Conservation (phyloP, 2,888 invertebrate species). For the Cinara cedri region DNA sequence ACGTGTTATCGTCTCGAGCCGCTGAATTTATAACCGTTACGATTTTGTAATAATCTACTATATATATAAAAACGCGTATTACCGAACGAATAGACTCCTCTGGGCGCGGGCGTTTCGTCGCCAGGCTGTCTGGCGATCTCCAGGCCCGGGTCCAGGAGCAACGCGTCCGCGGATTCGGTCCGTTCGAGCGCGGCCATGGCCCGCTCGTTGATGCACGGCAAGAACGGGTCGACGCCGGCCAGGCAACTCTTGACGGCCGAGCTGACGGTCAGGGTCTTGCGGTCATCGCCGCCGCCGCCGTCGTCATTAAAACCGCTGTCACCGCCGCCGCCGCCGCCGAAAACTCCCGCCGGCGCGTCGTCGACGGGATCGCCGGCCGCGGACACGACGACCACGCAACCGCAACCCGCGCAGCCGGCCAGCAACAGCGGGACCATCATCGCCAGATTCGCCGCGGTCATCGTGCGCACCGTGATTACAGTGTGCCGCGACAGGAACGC, state of each 20-base stretch:
- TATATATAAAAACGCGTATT: not conserved
- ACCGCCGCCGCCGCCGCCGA: not conserved
- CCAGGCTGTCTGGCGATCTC: constrained; percentile 50
- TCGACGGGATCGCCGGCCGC: not conserved
- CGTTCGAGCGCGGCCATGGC: constrained; percentile 54
- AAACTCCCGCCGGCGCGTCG: not conserved
- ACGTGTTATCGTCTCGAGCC: too few relatives aligned
- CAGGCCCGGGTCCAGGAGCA: constrained; percentile 55
- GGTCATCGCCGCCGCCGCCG: not conserved
- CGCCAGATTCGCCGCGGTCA: not conserved
- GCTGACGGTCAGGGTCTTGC: not conserved
- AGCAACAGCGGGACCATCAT: not conserved
- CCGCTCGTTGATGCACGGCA: constrained; percentile 41
- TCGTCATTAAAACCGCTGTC: not conserved
- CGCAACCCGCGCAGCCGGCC: not conserved
- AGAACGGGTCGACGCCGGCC: constrained; percentile 19
- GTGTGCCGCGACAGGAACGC: too few relatives aligned
- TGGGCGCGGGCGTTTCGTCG: constrained; percentile 1
- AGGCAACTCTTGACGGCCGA: constrained; percentile 22
- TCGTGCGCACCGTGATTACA: not conserved
- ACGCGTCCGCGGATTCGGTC: constrained; percentile 59
- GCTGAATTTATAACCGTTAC: too few relatives aligned
- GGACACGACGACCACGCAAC: not conserved
- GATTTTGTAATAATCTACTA: too few relatives aligned
- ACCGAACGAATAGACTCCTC: constrained; percentile 44